Evolutionary conservation across 2,888 invertebrate species (phyloP).

Genomic region (Thysanoteuthis rhombus): DNA sequence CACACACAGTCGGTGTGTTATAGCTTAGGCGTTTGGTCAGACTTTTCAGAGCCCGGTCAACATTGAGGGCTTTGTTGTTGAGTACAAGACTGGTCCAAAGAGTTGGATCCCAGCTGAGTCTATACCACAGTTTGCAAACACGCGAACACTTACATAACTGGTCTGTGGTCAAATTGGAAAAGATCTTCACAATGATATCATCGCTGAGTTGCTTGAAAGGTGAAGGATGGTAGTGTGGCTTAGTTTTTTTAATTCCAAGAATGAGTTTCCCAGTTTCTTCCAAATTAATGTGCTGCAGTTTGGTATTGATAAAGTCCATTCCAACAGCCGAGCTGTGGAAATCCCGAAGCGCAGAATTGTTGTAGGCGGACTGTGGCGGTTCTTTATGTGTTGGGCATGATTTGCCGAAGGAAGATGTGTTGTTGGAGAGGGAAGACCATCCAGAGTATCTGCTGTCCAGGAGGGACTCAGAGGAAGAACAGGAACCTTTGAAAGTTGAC

Average conservation of each 20-base stretch:
- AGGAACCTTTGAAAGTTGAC: constrained; percentile 52
- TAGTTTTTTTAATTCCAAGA: constrained; percentile 43
- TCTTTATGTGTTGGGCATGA: constrained; percentile 33
- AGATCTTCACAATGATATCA: constrained; percentile 77
- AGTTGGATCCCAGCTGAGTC: constrained; percentile 80
- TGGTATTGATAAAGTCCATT: constrained; percentile 40
- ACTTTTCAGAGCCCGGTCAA: constrained; percentile 74
- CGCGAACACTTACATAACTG: constrained; percentile 79
- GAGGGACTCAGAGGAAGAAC: constrained; percentile 43
- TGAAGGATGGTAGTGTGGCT: constrained; percentile 45
- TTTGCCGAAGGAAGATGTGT: constrained; percentile 22
- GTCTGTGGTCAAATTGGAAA: constrained; percentile 77
- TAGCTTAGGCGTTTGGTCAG: constrained; percentile 76
- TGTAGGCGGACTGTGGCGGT: constrained; percentile 37
- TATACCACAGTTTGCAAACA: constrained; percentile 81
- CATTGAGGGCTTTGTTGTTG: constrained; percentile 74
- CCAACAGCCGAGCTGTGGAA: constrained; percentile 14
- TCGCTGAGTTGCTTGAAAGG: constrained; percentile 72
- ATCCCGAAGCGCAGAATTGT: constrained; percentile 43
- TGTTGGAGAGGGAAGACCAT: constrained; percentile 41
- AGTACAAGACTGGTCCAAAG: constrained; percentile 79
- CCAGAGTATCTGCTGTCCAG: constrained; percentile 45
- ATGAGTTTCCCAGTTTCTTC: constrained; percentile 48
- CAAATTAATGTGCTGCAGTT: constrained; percentile 43
- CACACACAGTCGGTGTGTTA: constrained; percentile 76